A percentile compares a stretch with the other conserved stretches of the same genome.
Evolutionary conservation across 2,888 invertebrate species (phyloP).

Genomic region (Ferdinandea cuprea): DNA sequence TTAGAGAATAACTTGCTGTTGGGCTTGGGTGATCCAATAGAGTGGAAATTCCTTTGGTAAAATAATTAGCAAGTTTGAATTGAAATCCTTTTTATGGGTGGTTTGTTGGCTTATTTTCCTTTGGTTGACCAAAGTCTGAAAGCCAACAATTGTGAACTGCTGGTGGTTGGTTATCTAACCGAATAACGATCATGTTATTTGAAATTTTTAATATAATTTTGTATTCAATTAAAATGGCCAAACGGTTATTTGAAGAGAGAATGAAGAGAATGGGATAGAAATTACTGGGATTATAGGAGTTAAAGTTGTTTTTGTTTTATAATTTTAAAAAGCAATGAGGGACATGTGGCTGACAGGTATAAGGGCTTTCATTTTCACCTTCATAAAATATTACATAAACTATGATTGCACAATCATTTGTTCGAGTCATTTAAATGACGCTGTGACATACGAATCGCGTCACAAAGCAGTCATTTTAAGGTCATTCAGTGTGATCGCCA

Average conservation of each 20-base stretch:
- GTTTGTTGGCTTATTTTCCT: constrained; percentile 34
- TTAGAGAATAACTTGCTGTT: constrained; percentile 30
- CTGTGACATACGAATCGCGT: too few species aligned
- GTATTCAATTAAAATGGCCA: background rate
- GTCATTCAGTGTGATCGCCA: too few species aligned
- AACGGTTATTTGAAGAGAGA: background rate
- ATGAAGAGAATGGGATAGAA: too few species aligned
- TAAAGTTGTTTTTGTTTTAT: too few species aligned
- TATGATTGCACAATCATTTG: too few species aligned
- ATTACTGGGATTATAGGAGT: too few species aligned
- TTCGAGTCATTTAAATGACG: too few species aligned
- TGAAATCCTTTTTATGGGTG: constrained; percentile 50
- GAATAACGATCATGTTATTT: background rate
- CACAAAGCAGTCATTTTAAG: too few species aligned
- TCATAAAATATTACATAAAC: too few species aligned
- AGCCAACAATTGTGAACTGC: constrained; percentile 23
- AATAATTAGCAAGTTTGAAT: constrained; percentile 57
- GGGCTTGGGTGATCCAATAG: constrained; percentile 15
- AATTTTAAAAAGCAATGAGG: too few species aligned
- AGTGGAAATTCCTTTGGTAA: constrained; percentile 31
- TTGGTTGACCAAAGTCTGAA: constrained; percentile 14
- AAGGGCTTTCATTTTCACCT: too few species aligned
- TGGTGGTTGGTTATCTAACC: background rate
- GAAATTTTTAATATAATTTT: background rate
- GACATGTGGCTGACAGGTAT: too few species aligned